Conservation (phyloP, 2,113 vertebrate genomes). For the Cyrtonyx montezumae region DNA sequence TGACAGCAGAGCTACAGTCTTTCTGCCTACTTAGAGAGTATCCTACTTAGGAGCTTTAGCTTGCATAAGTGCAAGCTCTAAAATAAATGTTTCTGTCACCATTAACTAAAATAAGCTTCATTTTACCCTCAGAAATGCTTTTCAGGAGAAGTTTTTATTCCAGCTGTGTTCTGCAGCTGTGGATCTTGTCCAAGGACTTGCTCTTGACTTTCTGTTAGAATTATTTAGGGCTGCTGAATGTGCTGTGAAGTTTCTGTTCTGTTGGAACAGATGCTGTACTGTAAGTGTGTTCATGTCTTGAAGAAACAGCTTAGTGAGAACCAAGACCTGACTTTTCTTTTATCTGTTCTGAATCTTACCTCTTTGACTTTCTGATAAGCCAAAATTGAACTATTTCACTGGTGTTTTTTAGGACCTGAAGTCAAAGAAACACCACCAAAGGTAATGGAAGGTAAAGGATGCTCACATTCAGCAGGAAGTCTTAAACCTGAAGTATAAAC, state of each 20-base stretch:
- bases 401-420: neutral
- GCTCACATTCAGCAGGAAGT: accelerated
- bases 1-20: neutral
- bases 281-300: neutral
- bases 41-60: neutral
- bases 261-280: neutral
- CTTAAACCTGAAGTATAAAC: neutral
- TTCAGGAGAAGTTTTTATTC: neutral
- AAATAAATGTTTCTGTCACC: neutral
- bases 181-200: neutral
- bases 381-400: neutral
- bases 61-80: accelerated
- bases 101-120: accelerated
- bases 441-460: neutral
- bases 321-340: neutral
- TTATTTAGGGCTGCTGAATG: neutral
- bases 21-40: accelerated
- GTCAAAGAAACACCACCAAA: neutral
- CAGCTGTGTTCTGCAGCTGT: neutral
- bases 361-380: neutral
- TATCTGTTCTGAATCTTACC: neutral
- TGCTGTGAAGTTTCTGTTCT: neutral
- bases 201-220: accelerated
- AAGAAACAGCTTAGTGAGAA: accelerated
- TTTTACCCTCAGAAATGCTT: neutral